phyloP scores from a whole-genome alignment of 2,888 invertebrate species.

The Aelia acuminata region DNA sequence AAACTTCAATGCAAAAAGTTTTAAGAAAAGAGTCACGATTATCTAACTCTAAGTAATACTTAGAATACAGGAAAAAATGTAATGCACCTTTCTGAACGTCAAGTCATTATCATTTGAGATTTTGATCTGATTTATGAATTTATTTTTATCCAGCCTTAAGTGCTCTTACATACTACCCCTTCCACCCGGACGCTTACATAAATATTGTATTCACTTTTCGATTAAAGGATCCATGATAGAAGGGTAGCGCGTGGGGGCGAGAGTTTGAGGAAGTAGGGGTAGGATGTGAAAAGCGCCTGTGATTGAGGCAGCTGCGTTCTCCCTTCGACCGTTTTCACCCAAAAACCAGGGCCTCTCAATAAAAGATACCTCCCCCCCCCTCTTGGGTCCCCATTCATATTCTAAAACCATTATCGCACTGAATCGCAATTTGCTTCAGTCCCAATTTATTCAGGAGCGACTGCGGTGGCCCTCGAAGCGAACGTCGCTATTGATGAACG shows the following conservation, averaged over 20 bases:
- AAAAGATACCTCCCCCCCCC: conserved; percentile 40
- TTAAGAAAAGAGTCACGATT: too few relatives aligned
- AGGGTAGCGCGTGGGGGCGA: conserved; percentile 33
- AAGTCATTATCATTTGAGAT: too few relatives aligned
- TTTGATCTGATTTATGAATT: too few relatives aligned
- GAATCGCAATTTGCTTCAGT: conserved; percentile 58
- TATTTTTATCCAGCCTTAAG: too few relatives aligned
- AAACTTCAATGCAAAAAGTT: too few relatives aligned
- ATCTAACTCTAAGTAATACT: too few relatives aligned
- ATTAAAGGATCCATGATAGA: conserved; percentile 13
- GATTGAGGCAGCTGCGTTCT: conserved; percentile 53
- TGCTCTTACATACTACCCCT: neutral
- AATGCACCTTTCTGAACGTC: too few relatives aligned
- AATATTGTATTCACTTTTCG: neutral
- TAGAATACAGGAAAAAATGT: too few relatives aligned
- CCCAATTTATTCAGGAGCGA: conserved; percentile 54
- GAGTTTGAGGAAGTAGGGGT: conserved; percentile 51
- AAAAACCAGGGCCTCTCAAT: conserved; percentile 53
- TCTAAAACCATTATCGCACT: conserved; percentile 57
- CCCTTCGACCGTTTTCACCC: conserved; percentile 53
- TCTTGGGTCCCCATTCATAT: conserved; percentile 36
- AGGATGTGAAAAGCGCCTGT: conserved; percentile 50
- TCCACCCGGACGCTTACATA: neutral
- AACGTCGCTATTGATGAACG: neutral
- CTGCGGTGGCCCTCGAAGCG: conserved; percentile 6